Evolutionary conservation across 2,113 vertebrate species (phyloP), one percentile per base, ranked within the genome.

Genomic region (Ictalurus furcatus): DNA sequence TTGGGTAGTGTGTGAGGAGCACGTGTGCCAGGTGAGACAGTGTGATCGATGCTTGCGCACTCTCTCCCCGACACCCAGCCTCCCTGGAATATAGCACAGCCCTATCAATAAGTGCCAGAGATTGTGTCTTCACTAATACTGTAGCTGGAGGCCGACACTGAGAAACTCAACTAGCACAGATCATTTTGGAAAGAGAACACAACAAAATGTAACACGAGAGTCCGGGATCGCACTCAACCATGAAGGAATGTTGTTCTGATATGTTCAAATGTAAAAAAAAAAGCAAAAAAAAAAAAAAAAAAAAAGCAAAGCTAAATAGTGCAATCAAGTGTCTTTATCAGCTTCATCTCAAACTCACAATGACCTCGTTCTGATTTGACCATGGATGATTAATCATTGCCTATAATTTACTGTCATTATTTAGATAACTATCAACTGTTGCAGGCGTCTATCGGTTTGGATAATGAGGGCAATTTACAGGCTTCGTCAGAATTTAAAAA

Each of bases 401-500:
- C 93, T 91, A 92, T 94, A 93, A 95, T 92, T 89, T 93, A 90
- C 92, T 30, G 86, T 92, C 94, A 96, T 95, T 88, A 93, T 86
- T 25, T 56, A 90, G 95, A 96, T 96, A 95, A 94, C 91, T 93
- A 95, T 94, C 93, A 69, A 82, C 89, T 28, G 84, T 89, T 90
- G 9, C 73, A 89, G 25, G 82, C 86, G 85, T 56, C 81, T 91
- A 89, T 93, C 93, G 84, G 67, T 54, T 84, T 94, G 94, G 89
- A 94, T 93, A 96, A 96, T 95, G 93, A 93, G 92, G 92, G 85
- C 92, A 94, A 95, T 96, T 96, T 95, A 90, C 59, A 65, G 90
- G 90, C 94, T 94, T 92, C 94, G 91, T 89, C 69, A 83, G 56
- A 61, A 61, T 83, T 82, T 89, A 88, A 84, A 28, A 81, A 88